Percentiles rank a stretch among this genome's conserved stretches.
Evolutionary conservation across 2,113 vertebrate genomes (phyloP).

Genomic region (Clarias batrachus): DNA sequence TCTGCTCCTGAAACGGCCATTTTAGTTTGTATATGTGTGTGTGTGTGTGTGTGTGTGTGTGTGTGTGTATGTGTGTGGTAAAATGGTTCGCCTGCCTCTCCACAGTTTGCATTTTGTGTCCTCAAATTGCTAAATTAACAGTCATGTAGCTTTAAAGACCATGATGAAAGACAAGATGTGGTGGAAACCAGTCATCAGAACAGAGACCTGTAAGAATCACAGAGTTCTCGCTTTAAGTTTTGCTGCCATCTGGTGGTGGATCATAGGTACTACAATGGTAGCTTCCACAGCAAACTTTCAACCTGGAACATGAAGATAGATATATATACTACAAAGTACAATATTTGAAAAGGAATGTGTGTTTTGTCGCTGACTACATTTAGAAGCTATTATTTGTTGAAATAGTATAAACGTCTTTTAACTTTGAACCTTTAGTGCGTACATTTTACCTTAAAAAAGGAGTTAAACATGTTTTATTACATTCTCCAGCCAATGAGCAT

Average conservation of each 20-base stretch:
- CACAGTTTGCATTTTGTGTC: background rate
- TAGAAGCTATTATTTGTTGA: background rate
- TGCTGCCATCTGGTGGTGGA: constrained; percentile 15
- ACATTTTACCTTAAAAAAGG: background rate
- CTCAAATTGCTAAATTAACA: constrained; percentile 27
- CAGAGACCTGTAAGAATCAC: background rate
- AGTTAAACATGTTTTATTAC: too few species aligned
- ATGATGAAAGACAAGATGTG: background rate
- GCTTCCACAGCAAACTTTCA: background rate
- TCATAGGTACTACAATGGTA: background rate
- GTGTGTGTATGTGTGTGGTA: background rate
- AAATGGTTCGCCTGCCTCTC: background rate
- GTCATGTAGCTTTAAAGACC: background rate
- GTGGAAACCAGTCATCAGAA: background rate
- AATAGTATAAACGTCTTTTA: background rate
- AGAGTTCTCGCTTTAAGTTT: background rate
- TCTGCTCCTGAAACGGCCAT: background rate
- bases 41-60: background rate
- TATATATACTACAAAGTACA: background rate
- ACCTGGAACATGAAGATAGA: background rate
- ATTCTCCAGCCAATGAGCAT: background rate
- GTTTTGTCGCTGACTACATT: background rate
- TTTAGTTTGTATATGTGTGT: background rate
- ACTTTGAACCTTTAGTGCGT: background rate
- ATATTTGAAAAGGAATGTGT: background rate